Base-by-base conservation (phyloP, 1,140 invertebrate genomes). In the Platyura marginata region DNA sequence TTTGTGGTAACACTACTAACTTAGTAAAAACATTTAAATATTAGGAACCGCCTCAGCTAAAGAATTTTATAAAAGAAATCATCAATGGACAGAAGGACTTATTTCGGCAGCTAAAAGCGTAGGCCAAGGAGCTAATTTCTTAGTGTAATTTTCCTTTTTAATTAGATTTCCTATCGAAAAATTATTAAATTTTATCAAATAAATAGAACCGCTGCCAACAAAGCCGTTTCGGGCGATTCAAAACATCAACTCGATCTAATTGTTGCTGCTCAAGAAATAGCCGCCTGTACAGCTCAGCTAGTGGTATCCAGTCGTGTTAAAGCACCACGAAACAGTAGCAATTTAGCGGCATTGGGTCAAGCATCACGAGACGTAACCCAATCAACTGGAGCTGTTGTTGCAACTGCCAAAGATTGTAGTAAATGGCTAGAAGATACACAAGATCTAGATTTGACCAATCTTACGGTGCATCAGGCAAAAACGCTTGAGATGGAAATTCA, bases 1-100 rank as follows among this genome's bases (percentile, higher is more conserved):
- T n/a, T n/a, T n/a, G n/a, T n/a, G n/a, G n/a, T n/a, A n/a, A n/a
- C n/a, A n/a, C n/a, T n/a, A n/a, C n/a, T n/a, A n/a, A n/a, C n/a
- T n/a, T n/a, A n/a, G n/a, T n/a, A n/a, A n/a, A n/a, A n/a, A n/a
- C 15, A 38, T 41, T 23, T 22, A 47, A 18, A 45, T 49, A 48
- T 40, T 46, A 81, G 79, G 85, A 11, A 79, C 80, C 21, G 74
- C 79, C 3, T 80, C 80, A 20, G 79, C 77, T 2, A 83, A 87
- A 59, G 94, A 98, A 55, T 98, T 98, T 67, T 99, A 98, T 63
- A 92, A 96, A 60, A 70, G 90, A 50, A 98, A 99, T 64, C 92
- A 96, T 61, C 82, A 94, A 56, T 98, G 94, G 94, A 96, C 93
- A 0, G 92, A 98, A 65, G 96, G 95, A 9, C 71, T 98, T 13